phyloP scores from a whole-genome alignment of 2,113 vertebrate genomes.

The Tor tambroides region DNA sequence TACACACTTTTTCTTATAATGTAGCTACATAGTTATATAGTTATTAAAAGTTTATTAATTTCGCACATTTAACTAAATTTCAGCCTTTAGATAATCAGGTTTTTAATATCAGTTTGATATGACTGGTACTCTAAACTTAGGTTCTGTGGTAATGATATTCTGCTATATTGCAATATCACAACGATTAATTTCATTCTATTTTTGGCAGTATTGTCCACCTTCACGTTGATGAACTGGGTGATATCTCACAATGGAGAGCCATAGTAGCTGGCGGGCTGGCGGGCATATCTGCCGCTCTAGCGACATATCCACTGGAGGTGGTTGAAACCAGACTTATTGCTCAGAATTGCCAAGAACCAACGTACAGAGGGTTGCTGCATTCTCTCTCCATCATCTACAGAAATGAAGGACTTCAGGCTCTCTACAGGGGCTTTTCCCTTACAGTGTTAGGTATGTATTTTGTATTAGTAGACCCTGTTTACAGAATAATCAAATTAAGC shows the following conservation, averaged over 20 bases:
- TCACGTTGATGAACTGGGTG: conserved; percentile 87
- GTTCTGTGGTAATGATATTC: no score
- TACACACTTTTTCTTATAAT: background rate
- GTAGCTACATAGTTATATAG: background rate
- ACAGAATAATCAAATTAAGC: background rate
- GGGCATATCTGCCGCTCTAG: conserved; percentile 85
- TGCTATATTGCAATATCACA: no score
- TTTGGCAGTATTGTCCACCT: conserved; percentile 83
- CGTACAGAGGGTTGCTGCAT: conserved; percentile 82
- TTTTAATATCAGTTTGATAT: background rate
- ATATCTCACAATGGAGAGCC: conserved; percentile 87
- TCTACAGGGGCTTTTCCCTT: conserved; percentile 91
- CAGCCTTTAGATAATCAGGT: background rate
- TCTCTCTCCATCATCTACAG: conserved; percentile 83
- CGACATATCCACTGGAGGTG: conserved; percentile 89
- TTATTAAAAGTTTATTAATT: background rate
- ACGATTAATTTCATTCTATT: conserved; percentile 2
- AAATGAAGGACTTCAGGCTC: conserved; percentile 83
- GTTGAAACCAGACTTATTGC: conserved; percentile 89
- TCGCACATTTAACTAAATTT: background rate
- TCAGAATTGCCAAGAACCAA: conserved; percentile 86
- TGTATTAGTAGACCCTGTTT: background rate
- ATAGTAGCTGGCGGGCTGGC: conserved; percentile 88
- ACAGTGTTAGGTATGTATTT: conserved; percentile 86
- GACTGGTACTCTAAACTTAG: background rate